Evolutionary conservation across 2,113 vertebrate genomes (phyloP), one percentile per base, ranked within the genome.

Genomic region (Macquaria ambigua): DNA sequence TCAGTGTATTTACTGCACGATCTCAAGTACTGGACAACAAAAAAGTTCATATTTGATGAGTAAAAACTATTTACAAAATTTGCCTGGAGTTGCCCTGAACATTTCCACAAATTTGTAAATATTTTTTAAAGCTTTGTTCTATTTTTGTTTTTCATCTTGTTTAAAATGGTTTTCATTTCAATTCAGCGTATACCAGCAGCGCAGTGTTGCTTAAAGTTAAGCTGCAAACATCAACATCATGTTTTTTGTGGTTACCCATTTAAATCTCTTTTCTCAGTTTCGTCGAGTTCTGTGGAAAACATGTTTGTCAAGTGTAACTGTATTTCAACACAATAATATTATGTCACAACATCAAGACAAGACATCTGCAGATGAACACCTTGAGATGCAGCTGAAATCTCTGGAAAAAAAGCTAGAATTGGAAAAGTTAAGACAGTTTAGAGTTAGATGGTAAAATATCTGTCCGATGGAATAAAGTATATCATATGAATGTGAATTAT

Each of bases 291-390:
- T 77, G 55, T 12, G 3, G 2, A 8, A 62, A 66, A 61, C 46
- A 5, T 37, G 20, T 71, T 31, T 69, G n/a, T n/a, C 18, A 72
- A 20, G 10, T 56, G 34, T 31, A 11, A 43, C 8, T 7, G 14
- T 25, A 59, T 81, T 86, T 67, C 70, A 69, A 66, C 48, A 79
- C 11, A 23, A 6, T n/a, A 52, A 18, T 53, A 25, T 1, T 1
- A 0, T 62, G 28, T 84, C 21, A 77, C 63, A 75, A 77, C 64
- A 41, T 6, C 0, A 5, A 72, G 72, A 43, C 37, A 31, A 59
- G 69, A 25, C 12, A 50, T 59, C 52, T 21, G 1, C n/a, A 34
- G 18, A 55, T 69, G 21, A 71, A 66, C 11, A 41, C 6, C 6
- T 10, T 21, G 10, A 79, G n/a, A 34, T 34, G 11, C 7, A 41